Conservation (phyloP, 2,113 vertebrate genomes). For the Mellivora capensis region DNA sequence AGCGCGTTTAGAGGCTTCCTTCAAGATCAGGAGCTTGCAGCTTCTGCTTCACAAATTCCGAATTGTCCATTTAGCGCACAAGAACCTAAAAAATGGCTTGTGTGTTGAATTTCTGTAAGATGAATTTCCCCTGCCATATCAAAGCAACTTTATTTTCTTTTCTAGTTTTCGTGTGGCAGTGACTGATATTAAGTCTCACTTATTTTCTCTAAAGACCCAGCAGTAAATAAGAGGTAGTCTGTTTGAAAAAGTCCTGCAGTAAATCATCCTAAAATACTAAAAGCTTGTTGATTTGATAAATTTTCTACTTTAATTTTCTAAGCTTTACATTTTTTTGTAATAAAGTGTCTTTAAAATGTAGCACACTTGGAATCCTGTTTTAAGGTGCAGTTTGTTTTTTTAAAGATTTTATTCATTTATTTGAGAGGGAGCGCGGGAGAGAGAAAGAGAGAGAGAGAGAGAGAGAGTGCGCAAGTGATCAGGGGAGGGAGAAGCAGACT, state of each 20-base stretch:
- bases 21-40: neutral
- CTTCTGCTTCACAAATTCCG: neutral
- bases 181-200: neutral
- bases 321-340: neutral
- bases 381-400: neutral
- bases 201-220: neutral
- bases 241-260: neutral
- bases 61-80: neutral
- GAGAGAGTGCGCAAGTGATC: no score
- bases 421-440: no score
- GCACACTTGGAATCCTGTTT: neutral
- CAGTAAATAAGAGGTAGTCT: neutral
- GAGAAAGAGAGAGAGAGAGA: no score
- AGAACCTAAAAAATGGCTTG: neutral
- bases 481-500: no score
- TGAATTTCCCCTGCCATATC: neutral
- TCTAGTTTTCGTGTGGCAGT: neutral
- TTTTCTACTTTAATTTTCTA: slow-evolving; percentile 18
- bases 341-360: neutral
- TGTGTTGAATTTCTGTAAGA: slow-evolving; percentile 2
- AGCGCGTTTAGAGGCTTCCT: neutral
- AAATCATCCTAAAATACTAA: neutral
- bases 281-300: neutral
- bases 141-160: neutral
- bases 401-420: no score